Conservation (phyloP, 2,113 vertebrate species). For the human (Homo sapiens) region GRCh38 chr13:67134501-67135000, state of each 20-base stretch:
- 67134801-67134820: neutral
- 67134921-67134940: neutral
- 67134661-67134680: neutral
- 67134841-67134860: neutral
- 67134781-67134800: neutral
- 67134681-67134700: constrained; percentile 24
- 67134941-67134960: neutral
- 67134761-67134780: neutral
- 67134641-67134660: neutral
- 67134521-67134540: neutral
- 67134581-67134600: neutral
- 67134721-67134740: neutral
- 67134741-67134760: neutral
- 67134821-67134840: neutral
- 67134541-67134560: neutral
- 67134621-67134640: neutral
- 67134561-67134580: neutral
- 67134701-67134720: neutral
- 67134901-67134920: neutral
- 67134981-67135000: neutral
- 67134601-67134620: neutral
- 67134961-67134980: neutral
- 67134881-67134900: neutral
- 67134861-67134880: neutral
- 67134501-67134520: neutral